Percentiles rank a stretch among this genome's conserved stretches.
Evolutionary conservation across 2,888 invertebrate genomes (phyloP).

Genomic region (Craniophora ligustri): DNA sequence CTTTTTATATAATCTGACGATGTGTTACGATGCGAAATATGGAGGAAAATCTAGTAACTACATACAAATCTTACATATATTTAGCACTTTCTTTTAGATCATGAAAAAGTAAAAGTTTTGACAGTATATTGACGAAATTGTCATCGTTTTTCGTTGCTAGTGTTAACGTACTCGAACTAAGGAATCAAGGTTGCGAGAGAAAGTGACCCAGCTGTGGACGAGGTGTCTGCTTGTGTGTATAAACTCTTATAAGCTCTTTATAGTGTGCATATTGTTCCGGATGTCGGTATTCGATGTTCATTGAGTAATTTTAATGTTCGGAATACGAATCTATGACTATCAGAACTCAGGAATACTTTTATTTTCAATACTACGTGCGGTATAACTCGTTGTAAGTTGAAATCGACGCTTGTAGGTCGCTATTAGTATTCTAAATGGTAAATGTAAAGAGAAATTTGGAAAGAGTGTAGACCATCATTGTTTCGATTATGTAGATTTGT

Average conservation of each 20-base stretch:
- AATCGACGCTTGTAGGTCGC: constrained; percentile 35
- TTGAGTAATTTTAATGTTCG: constrained; percentile 36
- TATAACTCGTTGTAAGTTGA: constrained; percentile 1
- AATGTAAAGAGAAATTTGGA: constrained; percentile 52
- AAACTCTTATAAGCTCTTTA: constrained; percentile 61
- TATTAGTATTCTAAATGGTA: constrained; percentile 54
- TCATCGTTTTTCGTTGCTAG: constrained; percentile 71
- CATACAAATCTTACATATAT: constrained; percentile 27
- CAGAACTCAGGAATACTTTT: constrained; percentile 14
- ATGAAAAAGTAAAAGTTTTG: constrained; percentile 84
- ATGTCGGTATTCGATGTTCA: constrained; percentile 39
- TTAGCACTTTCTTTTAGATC: constrained; percentile 57
- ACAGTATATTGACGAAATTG: constrained; percentile 75
- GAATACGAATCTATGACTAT: constrained; percentile 6
- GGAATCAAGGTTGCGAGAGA: constrained; percentile 87
- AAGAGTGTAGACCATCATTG: constrained; percentile 27
- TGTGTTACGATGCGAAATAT: constrained; percentile 59
- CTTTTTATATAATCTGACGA: constrained; percentile 55
- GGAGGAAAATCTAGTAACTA: constrained; percentile 54
- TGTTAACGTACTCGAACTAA: constrained; percentile 77
- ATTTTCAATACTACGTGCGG: constrained; percentile 17
- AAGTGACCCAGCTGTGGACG: constrained; percentile 80
- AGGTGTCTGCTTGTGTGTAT: constrained; percentile 60
- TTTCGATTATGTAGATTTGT: constrained; percentile 25
- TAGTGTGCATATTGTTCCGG: constrained; percentile 54